These are phyloP conservation scores for Scalopus aquaticus DNA, from an alignment of 2,113 vertebrate genomes.

Conservation along the genomic window DNA sequence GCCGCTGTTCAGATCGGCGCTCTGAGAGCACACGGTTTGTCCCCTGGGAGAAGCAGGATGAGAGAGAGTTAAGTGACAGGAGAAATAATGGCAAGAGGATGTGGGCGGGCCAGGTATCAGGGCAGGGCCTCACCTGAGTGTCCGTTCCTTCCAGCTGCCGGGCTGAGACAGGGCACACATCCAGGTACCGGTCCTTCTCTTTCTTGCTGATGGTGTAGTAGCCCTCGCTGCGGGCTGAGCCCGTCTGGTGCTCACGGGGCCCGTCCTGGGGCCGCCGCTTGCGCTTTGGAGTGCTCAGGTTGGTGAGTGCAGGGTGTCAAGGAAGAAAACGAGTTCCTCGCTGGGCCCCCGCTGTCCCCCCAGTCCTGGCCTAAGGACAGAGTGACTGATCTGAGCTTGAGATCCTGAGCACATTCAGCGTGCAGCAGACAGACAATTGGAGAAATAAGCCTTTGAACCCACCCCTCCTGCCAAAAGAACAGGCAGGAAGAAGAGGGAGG, in stretches of 20 bases:
- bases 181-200: constrained; percentile 94
- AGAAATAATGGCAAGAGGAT: background rate
- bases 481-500: background rate
- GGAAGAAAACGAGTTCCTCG: constrained; percentile 71
- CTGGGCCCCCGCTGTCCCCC: background rate
- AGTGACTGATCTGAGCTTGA: background rate
- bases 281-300: constrained; percentile 91
- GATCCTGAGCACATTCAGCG: background rate
- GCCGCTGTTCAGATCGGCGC: constrained; percentile 92
- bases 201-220: constrained; percentile 96
- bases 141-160: constrained; percentile 89
- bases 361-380: background rate
- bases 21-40: constrained; percentile 92
- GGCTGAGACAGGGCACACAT: constrained; percentile 90
- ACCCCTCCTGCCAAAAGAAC: background rate
- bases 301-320: constrained; percentile 92
- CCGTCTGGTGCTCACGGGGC: constrained; percentile 92
- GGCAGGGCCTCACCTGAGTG: constrained; percentile 83
- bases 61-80: background rate
- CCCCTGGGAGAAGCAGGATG: constrained; percentile 83
- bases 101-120: accelerated
- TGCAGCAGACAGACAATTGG: background rate
- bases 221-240: constrained; percentile 94
- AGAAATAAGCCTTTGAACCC: background rate
- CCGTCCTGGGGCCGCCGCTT: constrained; percentile 88